Evolutionary conservation across 2,888 invertebrate species (phyloP).

Genomic region (Philhelius pedissequus): DNA sequence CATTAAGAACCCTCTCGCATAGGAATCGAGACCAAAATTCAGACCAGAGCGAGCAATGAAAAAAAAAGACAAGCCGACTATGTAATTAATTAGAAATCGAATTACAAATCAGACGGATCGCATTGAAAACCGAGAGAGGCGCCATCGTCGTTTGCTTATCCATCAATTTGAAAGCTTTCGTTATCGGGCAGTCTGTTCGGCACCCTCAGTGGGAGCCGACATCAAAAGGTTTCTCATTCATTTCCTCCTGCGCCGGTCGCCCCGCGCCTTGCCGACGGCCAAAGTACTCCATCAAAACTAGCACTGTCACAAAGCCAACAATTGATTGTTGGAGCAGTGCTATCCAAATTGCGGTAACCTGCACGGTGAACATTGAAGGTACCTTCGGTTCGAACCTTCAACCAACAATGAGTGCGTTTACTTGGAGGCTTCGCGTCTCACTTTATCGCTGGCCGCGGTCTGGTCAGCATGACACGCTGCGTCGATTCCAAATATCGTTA

Average conservation of each 20-base stretch:
- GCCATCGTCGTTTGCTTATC: constrained; percentile 50
- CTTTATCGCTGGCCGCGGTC: constrained; percentile 39
- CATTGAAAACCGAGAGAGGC: constrained; percentile 10
- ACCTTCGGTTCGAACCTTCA: not conserved
- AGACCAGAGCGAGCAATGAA: not conserved
- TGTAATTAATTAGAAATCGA: constrained; percentile 64
- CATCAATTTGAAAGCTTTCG: constrained; percentile 51
- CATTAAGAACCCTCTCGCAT: not conserved
- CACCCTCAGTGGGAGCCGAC: constrained; percentile 38
- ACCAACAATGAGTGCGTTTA: not conserved
- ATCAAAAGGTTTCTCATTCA: constrained; percentile 53
- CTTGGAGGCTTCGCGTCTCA: constrained; percentile 42
- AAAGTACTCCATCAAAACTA: constrained; percentile 46
- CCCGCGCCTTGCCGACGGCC: not conserved
- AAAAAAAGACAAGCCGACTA: not conserved
- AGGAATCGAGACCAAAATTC: not conserved
- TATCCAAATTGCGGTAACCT: not conserved
- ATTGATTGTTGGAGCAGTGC: not conserved
- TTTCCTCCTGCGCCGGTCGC: not conserved
- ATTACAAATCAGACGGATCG: constrained; percentile 20
- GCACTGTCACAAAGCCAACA: constrained; percentile 6
- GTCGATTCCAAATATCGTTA: constrained; percentile 59
- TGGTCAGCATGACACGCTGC: constrained; percentile 33
- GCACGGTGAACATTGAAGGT: not conserved
- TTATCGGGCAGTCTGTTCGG: constrained; percentile 40